Conservation (phyloP, 2,797 vertebrate genomes). For the Sebastes ruberrimus region DNA sequence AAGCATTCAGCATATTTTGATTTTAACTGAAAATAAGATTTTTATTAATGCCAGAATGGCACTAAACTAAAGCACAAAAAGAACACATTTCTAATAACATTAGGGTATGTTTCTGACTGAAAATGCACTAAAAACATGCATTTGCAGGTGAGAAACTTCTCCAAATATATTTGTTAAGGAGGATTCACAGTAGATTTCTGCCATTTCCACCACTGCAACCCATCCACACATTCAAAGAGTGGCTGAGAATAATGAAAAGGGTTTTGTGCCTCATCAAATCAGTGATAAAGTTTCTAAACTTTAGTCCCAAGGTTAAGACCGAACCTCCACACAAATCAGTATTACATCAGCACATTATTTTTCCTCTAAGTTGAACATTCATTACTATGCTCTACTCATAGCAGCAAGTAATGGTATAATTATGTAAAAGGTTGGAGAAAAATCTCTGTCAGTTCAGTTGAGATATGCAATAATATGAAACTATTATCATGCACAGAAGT, state of each 20-base stretch:
- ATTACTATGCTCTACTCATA: conserved; percentile 7
- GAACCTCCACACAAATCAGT: neutral
- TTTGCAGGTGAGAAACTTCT: neutral
- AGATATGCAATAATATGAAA: conserved; percentile 3
- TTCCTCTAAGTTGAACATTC: neutral
- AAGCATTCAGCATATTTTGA: neutral
- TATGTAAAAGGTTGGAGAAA: conserved; percentile 8
- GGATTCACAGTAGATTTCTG: neutral
- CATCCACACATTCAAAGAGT: neutral
- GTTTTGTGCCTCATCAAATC: neutral
- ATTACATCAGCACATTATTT: neutral
- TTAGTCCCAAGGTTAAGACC: neutral
- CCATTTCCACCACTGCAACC: neutral
- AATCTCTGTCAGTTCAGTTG: neutral
- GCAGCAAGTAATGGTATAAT: conserved; percentile 11
- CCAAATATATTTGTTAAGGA: neutral
- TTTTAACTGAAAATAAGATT: neutral
- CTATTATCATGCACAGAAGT: conserved; percentile 2
- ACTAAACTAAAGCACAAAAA: neutral
- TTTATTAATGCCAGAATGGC: neutral
- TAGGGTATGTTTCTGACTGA: neutral
- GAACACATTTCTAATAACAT: neutral
- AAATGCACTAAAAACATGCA: neutral
- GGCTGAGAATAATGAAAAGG: neutral
- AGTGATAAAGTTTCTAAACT: neutral